A percentile compares a stretch with the other conserved stretches of the same genome.
Conservation (phyloP, 2,888 invertebrate species). For the Vesta saturnalis region DNA sequence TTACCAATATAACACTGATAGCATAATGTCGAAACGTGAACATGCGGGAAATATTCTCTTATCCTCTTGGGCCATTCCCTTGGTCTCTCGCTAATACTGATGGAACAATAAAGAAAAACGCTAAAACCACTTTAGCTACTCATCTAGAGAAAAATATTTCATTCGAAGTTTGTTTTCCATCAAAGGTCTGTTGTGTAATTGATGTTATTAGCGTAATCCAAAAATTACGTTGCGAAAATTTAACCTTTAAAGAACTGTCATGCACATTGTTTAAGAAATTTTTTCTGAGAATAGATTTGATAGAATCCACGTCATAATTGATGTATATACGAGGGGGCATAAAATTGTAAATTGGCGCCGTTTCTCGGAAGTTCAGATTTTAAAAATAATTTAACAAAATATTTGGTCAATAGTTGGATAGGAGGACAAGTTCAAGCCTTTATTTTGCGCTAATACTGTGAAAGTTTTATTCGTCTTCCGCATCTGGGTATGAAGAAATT, state of each 20-base stretch:
- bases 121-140: background rate
- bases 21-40: background rate
- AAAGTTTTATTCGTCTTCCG: too few relatives aligned
- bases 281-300: background rate
- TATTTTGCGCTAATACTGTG: too few relatives aligned
- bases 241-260: background rate
- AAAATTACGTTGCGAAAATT: conserved; percentile 4
- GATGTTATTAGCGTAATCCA: conserved; percentile 1
- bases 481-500: too few relatives aligned
- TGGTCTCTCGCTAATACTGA: background rate
- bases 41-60: background rate
- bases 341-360: conserved; percentile 13
- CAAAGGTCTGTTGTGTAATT: background rate
- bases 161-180: background rate
- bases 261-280: background rate
- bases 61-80: conserved; percentile 7
- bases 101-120: background rate
- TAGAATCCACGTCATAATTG: too few relatives aligned
- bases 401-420: conserved; percentile 5
- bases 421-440: too few relatives aligned
- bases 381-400: conserved; percentile 2
- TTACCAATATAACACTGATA: background rate
- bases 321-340: background rate
- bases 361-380: background rate
- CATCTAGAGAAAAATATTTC: conserved; percentile 2